These are phyloP conservation scores for Drosophila lowei DNA, from an alignment of 1,140 invertebrate genomes.

Conservation along the genomic window DNA sequence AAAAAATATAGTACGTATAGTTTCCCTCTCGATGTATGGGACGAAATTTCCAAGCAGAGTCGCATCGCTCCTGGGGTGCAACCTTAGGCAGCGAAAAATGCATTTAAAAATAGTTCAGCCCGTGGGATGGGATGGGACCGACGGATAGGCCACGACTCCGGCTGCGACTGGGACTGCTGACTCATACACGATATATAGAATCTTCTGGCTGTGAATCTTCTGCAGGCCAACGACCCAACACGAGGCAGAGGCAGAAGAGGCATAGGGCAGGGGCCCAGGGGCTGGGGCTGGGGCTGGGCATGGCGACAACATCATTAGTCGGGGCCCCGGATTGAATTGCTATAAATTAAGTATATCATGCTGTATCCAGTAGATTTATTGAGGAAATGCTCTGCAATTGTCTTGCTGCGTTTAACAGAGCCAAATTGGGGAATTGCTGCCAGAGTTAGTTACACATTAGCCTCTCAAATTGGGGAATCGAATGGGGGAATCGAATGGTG, in stretches of 20 bases:
- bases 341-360: conserved; percentile 37
- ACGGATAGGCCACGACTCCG: not conserved
- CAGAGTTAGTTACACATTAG: conserved; percentile 31
- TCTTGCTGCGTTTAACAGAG: conserved; percentile 69
- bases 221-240: conserved; percentile 71
- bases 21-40: conserved; percentile 61
- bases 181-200: conserved; percentile 37
- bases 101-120: conserved; percentile 69
- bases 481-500: no score
- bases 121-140: conserved; percentile 44
- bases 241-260: conserved; percentile 14
- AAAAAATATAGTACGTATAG: conserved; percentile 17
- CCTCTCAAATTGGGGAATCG: conserved; percentile 15
- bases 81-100: conserved; percentile 67
- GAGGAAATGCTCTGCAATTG: conserved; percentile 71
- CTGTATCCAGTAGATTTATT: conserved; percentile 47
- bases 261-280: conserved; percentile 27
- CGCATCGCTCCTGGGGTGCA: conserved; percentile 69
- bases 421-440: conserved; percentile 41
- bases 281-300: conserved; percentile 47
- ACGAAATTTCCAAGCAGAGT: conserved; percentile 48
- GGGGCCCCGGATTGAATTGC: conserved; percentile 22
- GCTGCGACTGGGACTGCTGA: conserved; percentile 5
- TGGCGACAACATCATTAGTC: conserved; percentile 67
- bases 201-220: conserved; percentile 20